Percentiles rank a stretch among this genome's conserved stretches.
These are phyloP conservation scores for Hymenochirus boettgeri DNA, from an alignment of 2,113 vertebrate species.

Conservation along the genomic window DNA sequence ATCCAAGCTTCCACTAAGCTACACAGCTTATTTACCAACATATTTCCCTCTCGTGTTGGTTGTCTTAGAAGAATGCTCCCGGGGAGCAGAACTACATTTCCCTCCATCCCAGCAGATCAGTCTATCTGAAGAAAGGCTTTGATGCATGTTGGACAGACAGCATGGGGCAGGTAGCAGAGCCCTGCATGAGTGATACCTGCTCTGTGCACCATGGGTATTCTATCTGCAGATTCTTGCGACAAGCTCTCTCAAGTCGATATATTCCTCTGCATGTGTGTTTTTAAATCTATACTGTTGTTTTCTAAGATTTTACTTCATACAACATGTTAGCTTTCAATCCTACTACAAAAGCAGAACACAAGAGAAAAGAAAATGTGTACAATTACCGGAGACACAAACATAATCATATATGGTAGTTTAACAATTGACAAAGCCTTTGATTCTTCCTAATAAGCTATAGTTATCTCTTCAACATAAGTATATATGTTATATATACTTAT, in stretches of 20 bases:
- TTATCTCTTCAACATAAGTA: no score
- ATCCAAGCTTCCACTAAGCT: background rate
- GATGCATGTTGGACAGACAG: constrained; percentile 35
- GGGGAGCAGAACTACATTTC: constrained; percentile 21
- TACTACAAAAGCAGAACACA: no score
- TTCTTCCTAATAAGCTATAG: no score
- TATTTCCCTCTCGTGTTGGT: constrained; percentile 5
- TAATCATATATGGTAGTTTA: no score
- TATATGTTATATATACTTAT: no score
- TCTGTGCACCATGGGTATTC: constrained; percentile 35
- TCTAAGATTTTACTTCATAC: constrained; percentile 46
- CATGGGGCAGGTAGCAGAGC: constrained; percentile 35
- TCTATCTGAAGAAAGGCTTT: constrained; percentile 34
- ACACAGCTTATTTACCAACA: constrained; percentile 28
- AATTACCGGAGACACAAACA: no score
- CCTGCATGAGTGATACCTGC: constrained; percentile 30
- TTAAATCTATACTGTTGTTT: constrained; percentile 73
- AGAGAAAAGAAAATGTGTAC: no score
- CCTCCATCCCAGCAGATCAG: constrained; percentile 9
- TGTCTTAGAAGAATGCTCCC: constrained; percentile 30
- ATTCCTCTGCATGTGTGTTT: constrained; percentile 54
- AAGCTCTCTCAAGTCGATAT: constrained; percentile 23
- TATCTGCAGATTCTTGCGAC: constrained; percentile 14
- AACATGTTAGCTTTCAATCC: no score
- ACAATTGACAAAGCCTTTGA: no score